Conservation (phyloP, 2,113 vertebrate genomes). For the Cnemophilus loriae region DNA sequence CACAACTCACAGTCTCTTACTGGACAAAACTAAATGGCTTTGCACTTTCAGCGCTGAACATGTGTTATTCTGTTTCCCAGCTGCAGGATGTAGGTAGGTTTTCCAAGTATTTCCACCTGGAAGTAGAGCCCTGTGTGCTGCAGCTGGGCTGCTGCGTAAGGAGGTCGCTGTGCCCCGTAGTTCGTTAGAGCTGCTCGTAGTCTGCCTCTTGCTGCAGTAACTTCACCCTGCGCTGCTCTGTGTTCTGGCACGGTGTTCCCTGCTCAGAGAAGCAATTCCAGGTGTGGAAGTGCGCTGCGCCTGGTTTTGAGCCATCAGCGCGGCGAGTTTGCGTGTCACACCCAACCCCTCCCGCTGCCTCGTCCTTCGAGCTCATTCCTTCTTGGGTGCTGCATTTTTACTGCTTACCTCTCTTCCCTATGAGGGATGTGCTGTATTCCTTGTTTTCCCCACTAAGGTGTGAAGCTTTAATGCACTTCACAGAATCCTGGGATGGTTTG, state of each 20-base stretch:
- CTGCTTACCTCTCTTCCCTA: background rate
- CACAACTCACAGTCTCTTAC: accelerated
- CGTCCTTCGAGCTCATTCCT: accelerated
- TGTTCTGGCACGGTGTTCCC: background rate
- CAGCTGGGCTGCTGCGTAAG: background rate
- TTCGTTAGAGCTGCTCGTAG: background rate
- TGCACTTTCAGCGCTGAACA: background rate
- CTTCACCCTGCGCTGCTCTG: background rate
- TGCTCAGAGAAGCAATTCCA: background rate
- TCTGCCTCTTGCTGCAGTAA: background rate
- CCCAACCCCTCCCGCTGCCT: background rate
- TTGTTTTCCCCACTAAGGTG: background rate
- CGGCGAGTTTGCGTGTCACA: background rate
- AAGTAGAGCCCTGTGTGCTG: background rate
- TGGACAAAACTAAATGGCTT: background rate
- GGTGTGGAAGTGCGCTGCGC: background rate
- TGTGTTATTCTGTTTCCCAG: background rate
- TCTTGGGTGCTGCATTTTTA: accelerated
- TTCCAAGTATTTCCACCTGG: accelerated
- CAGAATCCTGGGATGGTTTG: background rate
- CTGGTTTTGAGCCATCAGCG: background rate
- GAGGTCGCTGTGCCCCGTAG: accelerated
- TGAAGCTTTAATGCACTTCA: background rate
- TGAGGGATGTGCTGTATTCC: background rate
- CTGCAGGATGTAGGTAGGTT: background rate